Percentiles rank a stretch among this genome's conserved stretches.
phyloP scores from a whole-genome alignment of 2,797 vertebrate genomes.

The Steatocranus sp. region DNA sequence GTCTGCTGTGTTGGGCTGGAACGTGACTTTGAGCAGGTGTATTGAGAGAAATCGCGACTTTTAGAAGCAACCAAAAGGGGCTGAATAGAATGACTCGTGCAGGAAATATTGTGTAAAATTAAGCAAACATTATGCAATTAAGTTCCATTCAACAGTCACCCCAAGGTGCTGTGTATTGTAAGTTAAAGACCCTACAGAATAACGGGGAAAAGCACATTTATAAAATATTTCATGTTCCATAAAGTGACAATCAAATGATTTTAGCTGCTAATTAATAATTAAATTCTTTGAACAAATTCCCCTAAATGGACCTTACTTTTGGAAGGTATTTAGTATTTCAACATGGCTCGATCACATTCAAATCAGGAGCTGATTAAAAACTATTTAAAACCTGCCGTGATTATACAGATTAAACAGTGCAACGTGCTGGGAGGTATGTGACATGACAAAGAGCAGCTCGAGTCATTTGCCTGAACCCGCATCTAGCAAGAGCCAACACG shows the following conservation, averaged over 20 bases:
- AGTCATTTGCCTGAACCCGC: background rate
- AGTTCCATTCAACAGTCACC: background rate
- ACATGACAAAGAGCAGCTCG: background rate
- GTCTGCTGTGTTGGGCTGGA: background rate
- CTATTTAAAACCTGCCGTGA: accelerated
- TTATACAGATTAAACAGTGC: background rate
- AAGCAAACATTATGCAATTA: background rate
- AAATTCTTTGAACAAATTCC: background rate
- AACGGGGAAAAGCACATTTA: background rate
- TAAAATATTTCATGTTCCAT: background rate
- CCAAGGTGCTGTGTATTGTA: background rate
- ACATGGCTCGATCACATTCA: background rate
- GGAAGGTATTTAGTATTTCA: background rate
- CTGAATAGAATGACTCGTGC: background rate
- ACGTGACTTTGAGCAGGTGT: background rate
- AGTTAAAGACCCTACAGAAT: background rate
- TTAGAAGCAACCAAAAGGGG: background rate
- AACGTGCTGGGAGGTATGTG: background rate
- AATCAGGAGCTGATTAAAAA: background rate
- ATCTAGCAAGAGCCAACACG: background rate
- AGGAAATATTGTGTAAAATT: background rate
- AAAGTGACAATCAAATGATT: background rate
- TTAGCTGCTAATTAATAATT: background rate
- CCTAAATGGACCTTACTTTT: background rate
- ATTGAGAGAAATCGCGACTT: accelerated